Conservation (phyloP, 2,113 vertebrate genomes). For the Ailuropoda melanoleuca region DNA sequence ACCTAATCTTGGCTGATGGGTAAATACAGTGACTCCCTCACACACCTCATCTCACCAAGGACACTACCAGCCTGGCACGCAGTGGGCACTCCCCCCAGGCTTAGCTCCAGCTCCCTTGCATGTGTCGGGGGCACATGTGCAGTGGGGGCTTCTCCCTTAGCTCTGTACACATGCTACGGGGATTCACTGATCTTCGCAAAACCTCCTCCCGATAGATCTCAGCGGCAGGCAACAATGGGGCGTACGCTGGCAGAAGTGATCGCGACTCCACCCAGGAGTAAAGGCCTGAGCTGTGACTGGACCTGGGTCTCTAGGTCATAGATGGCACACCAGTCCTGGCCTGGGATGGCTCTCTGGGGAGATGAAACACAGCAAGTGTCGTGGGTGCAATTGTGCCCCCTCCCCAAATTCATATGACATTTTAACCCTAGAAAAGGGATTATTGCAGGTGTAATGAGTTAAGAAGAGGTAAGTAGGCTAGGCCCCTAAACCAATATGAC, state of each 20-base stretch:
- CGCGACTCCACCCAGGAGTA: not conserved
- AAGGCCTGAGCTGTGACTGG: not conserved
- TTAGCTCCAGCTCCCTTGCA: not conserved
- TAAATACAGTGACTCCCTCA: not conserved
- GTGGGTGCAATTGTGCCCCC: not conserved
- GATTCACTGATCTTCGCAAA: not conserved
- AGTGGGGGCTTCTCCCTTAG: not conserved
- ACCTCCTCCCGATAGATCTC: not conserved
- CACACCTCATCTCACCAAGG: rapidly evolving
- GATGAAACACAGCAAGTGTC: not conserved
- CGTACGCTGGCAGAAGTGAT: not conserved
- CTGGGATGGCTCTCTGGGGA: not conserved
- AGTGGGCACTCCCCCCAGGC: rapidly evolving
- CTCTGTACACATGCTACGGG: not conserved
- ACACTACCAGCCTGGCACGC: not conserved
- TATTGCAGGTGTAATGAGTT: not conserved
- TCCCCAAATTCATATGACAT: not conserved
- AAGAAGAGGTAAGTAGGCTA: not conserved
- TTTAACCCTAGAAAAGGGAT: not conserved
- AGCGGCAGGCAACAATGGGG: not conserved
- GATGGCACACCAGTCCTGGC: not conserved
- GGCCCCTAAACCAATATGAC: not conserved
- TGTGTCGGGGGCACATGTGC: too few relatives aligned
- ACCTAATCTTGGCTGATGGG: too few relatives aligned
- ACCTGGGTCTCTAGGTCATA: not conserved